Evolutionary conservation across 1,140 invertebrate species (phyloP).

Genomic region (Caligus rogercresseyi): DNA sequence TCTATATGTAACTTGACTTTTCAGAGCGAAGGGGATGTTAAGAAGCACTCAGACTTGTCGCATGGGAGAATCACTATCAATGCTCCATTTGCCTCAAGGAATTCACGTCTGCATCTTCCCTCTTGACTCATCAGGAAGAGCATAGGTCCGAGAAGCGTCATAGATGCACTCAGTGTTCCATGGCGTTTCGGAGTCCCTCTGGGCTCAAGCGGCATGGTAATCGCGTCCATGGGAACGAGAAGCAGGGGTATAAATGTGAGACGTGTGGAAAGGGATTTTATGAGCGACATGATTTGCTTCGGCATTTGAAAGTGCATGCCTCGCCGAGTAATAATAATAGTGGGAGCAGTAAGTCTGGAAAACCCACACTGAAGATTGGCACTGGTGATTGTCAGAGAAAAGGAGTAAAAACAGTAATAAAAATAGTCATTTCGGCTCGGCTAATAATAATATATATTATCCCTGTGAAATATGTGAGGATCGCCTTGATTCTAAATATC

Average conservation of each 20-base stretch:
- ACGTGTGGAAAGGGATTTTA: background rate
- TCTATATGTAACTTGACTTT: slow-evolving; percentile 5
- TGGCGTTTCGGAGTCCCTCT: background rate
- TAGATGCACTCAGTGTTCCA: slow-evolving; percentile 6
- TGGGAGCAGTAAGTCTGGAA: background rate
- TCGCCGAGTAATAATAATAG: slow-evolving; percentile 8
- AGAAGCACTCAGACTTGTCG: slow-evolving; percentile 9
- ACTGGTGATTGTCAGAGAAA: background rate
- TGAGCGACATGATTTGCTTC: slow-evolving; percentile 3
- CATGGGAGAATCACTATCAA: slow-evolving; percentile 2
- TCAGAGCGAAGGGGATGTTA: slow-evolving; percentile 1
- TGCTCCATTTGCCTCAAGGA: background rate
- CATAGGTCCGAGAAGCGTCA: slow-evolving; percentile 6
- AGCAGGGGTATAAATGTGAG: background rate
- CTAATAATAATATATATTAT: slow-evolving; percentile 1
- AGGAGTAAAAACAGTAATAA: no score
- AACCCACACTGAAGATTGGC: no score
- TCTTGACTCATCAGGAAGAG: background rate
- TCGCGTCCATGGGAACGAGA: background rate
- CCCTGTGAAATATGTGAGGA: slow-evolving; percentile 3
- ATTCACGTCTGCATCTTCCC: background rate
- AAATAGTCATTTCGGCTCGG: no score
- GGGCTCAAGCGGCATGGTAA: slow-evolving; percentile 6
- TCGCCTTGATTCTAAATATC: background rate
- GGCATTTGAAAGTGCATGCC: background rate